Conservation (phyloP, 2,797 vertebrate genomes). For the Cottoperca gobio region DNA sequence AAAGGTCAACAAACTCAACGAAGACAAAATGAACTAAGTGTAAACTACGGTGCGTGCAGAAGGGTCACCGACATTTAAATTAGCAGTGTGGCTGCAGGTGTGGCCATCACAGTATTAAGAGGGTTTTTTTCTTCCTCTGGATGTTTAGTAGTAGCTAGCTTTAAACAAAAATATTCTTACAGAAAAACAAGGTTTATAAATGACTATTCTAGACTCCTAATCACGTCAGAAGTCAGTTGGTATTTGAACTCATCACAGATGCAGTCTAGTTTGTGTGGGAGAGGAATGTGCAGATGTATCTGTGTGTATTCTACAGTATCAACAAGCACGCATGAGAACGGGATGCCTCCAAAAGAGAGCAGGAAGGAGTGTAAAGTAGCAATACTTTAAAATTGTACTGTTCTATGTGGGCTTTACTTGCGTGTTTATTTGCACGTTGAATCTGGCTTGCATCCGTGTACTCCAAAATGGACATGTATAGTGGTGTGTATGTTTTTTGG, state of each 20-base stretch:
- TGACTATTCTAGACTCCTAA: background rate
- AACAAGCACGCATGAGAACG: conserved; percentile 46
- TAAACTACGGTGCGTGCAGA: background rate
- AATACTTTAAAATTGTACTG: conserved; percentile 4
- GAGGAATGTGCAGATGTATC: conserved; percentile 63
- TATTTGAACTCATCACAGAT: conserved; percentile 46
- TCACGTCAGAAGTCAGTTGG: conserved; percentile 2
- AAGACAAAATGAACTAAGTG: background rate
- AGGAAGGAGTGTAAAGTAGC: conserved; percentile 6
- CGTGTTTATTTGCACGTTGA: background rate
- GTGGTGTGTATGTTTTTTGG: background rate
- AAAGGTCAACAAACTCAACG: too few species aligned
- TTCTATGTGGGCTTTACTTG: background rate
- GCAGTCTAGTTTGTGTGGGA: conserved; percentile 55
- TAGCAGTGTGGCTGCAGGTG: too few species aligned
- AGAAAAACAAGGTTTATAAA: background rate
- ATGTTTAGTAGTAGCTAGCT: conserved; percentile 1
- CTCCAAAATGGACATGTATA: background rate
- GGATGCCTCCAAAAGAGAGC: conserved; percentile 10
- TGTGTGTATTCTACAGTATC: conserved; percentile 59
- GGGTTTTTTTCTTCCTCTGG: background rate
- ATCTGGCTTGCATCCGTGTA: background rate
- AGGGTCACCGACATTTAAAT: background rate
- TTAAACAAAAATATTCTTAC: background rate
- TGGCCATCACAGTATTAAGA: background rate